Base-by-base conservation (phyloP, 2,888 invertebrate species). In the Muschampia plurimacula region DNA sequence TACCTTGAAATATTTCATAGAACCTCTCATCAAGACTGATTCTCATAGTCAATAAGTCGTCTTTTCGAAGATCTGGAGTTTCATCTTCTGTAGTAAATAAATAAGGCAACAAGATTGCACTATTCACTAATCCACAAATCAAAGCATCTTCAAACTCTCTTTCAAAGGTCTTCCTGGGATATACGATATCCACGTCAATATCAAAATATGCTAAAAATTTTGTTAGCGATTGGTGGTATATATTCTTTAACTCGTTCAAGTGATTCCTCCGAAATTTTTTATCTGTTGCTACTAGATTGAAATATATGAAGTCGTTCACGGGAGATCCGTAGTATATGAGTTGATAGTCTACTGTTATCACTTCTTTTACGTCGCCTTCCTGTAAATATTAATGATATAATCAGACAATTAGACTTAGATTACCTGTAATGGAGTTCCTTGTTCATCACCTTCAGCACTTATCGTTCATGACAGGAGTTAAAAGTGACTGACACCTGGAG, bases 311-410 rank as follows among this genome's bases (percentile, higher is more conserved):
- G 57, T 85, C 85, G 5, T 72, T 63, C 1, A 83, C 41, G 4
- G 83, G 84, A 9, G 77, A 74, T 3, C 83, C 82, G 41, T 78
- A 81, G 62, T 76, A 66, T 0, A 81, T 13, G 0, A 81, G 44
- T 72, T 85, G 85, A 28, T 80, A 84, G 70, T 85, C 84, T 0
- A 85, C 74, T n/a, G 81, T 69, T 5, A 86, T 74, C 0, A 87
- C 77, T 60, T 86, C 82, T 0, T 73, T 72, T 8, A 81, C 72
- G 60, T 81, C 80, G 12, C 79, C 81, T 5, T 84, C 73, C 88
- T 89, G 78, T 82, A 84, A 68, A 1, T 7, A 44, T 10, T 8
- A 60, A 60, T 52, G 8, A 5, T 9, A 49, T 49, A 44, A 10
- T 44, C 9, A 9, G 28, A 28, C 9, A 44, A 9, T 39, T 39